Evolutionary conservation across 1,140 invertebrate species (phyloP).

Genomic region (Drepana arcuata): DNA sequence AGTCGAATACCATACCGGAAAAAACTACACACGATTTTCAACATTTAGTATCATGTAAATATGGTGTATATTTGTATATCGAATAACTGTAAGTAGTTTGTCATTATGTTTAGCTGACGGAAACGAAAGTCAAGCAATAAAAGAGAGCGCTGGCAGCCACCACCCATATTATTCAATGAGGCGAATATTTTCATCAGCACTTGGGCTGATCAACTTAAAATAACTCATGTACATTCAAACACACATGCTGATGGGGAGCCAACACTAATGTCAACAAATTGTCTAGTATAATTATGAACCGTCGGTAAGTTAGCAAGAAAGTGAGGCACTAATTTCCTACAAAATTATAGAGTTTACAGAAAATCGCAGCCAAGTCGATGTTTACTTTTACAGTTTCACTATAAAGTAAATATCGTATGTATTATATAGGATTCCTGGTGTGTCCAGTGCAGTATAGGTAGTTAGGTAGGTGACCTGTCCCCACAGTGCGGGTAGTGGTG

Average conservation of each 20-base stretch:
- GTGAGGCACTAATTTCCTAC: not conserved
- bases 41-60: not conserved
- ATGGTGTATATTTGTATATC: no score
- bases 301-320: not conserved
- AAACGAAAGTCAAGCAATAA: not conserved
- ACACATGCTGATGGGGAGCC: no score
- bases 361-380: not conserved
- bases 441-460: not conserved
- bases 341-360: not conserved
- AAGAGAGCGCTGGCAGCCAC: not conserved
- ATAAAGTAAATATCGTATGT: not conserved
- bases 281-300: not conserved
- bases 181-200: no score
- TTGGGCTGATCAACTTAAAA: no score
- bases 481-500: constrained; percentile 48
- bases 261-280: no score
- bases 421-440: not conserved
- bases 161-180: no score
- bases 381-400: not conserved
- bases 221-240: no score
- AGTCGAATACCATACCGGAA: not conserved
- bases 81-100: no score
- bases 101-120: no score
- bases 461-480: constrained; percentile 27
- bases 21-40: not conserved